Conservation (phyloP, 2,113 vertebrate genomes). For the Melanerpes formicivorus region DNA sequence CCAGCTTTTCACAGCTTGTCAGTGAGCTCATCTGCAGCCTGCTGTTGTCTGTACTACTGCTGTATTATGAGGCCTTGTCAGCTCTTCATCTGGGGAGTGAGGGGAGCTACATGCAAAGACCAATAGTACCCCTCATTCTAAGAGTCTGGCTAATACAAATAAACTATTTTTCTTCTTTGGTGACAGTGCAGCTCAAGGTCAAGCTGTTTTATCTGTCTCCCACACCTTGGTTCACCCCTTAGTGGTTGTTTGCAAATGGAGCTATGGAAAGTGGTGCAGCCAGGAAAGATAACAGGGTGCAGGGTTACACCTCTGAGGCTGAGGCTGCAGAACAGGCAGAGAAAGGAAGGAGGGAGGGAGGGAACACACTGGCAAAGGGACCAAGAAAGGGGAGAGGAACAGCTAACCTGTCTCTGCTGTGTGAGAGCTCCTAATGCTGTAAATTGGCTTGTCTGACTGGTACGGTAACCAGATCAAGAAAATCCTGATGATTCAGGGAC, state of each 20-base stretch:
- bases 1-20: not conserved
- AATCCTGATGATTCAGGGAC: not conserved
- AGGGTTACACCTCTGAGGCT: not conserved
- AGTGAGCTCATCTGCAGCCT: not conserved
- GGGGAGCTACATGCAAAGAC: not conserved
- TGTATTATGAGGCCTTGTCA: not conserved
- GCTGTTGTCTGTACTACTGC: not conserved
- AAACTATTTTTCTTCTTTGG: not conserved
- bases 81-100: not conserved
- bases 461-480: not conserved
- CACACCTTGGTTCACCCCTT: not conserved
- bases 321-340: not conserved
- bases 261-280: rapidly evolving
- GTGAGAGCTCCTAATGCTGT: not conserved
- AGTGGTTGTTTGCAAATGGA: not conserved
- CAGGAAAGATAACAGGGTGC: not conserved
- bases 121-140: not conserved
- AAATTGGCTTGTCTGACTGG: not conserved
- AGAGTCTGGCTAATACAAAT: not conserved
- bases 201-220: not conserved
- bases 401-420: not conserved
- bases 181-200: not conserved
- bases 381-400: rapidly evolving
- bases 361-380: not conserved
- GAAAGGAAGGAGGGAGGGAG: not conserved